These are phyloP conservation scores for Liparis tanakae DNA, from an alignment of 2,797 vertebrate species.

Conservation along the genomic window DNA sequence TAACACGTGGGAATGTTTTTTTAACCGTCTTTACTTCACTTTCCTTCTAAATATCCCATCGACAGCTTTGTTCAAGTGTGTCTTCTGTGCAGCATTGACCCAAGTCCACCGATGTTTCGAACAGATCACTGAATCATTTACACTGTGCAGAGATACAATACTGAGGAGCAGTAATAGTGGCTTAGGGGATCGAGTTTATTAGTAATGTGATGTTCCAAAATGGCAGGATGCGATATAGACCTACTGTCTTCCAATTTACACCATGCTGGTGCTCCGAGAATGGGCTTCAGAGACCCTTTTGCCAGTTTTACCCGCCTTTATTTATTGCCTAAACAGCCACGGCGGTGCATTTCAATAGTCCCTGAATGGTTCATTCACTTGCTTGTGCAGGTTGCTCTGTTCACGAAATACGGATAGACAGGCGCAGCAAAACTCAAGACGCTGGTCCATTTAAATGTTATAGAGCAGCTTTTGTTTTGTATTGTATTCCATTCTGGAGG, in stretches of 20 bases:
- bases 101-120: slow-evolving; percentile 10
- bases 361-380: slow-evolving; percentile 43
- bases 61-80: slow-evolving; percentile 3
- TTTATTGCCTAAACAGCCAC: slow-evolving; percentile 49
- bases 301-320: slow-evolving; percentile 34
- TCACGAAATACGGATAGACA: slow-evolving; percentile 44
- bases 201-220: slow-evolving; percentile 23
- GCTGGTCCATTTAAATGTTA: slow-evolving; percentile 75
- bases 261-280: slow-evolving; percentile 16
- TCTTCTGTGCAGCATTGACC: background rate
- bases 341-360: slow-evolving; percentile 36
- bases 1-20: background rate
- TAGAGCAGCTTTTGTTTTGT: slow-evolving; percentile 77
- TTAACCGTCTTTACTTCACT: slow-evolving; percentile 11
- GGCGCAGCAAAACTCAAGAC: slow-evolving; percentile 42
- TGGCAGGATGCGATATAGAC: slow-evolving; percentile 7
- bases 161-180: slow-evolving; percentile 8
- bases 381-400: slow-evolving; percentile 17
- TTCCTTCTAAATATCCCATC: slow-evolving; percentile 3
- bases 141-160: background rate
- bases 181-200: slow-evolving; percentile 3
- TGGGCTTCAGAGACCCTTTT: slow-evolving; percentile 26
- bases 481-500: slow-evolving; percentile 76
- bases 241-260: slow-evolving; percentile 13
- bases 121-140: slow-evolving; percentile 30